Percentiles rank a stretch among this genome's conserved stretches.
These are phyloP conservation scores for Malurus cyaneus DNA, from an alignment of 2,113 vertebrate species.

Conservation along the genomic window DNA sequence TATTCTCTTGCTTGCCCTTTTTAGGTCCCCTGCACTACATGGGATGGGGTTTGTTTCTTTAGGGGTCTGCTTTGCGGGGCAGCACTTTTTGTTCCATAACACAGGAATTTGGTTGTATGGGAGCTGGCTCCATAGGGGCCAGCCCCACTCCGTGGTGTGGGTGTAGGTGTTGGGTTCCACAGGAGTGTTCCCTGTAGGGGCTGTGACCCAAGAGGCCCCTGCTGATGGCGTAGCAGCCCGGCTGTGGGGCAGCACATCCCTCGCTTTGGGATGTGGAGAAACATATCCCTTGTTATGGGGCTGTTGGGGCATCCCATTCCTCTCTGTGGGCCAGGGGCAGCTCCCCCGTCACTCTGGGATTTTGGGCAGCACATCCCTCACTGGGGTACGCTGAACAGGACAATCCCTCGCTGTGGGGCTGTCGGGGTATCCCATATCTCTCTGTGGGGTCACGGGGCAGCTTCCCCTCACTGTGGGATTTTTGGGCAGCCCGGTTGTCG, in stretches of 20 bases:
- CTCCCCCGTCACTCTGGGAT: background rate
- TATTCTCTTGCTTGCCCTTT: background rate
- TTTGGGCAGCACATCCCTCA: background rate
- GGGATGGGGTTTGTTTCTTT: background rate
- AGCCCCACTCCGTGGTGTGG: rapidly evolving
- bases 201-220: background rate
- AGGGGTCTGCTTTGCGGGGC: background rate
- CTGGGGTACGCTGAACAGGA: no score
- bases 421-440: background rate
- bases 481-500: background rate
- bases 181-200: background rate
- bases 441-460: background rate
- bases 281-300: background rate
- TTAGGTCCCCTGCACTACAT: background rate
- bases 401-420: no score
- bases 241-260: background rate
- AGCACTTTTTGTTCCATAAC: rapidly evolving
- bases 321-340: background rate
- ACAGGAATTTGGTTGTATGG: rapidly evolving
- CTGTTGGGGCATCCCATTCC: no score
- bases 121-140: background rate
- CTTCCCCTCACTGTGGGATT: background rate
- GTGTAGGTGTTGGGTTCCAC: background rate
- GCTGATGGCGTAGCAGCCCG: rapidly evolving
- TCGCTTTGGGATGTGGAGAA: background rate